These are phyloP conservation scores for Slavum lentiscoides DNA, from an alignment of 2,888 invertebrate species.

Conservation along the genomic window DNA sequence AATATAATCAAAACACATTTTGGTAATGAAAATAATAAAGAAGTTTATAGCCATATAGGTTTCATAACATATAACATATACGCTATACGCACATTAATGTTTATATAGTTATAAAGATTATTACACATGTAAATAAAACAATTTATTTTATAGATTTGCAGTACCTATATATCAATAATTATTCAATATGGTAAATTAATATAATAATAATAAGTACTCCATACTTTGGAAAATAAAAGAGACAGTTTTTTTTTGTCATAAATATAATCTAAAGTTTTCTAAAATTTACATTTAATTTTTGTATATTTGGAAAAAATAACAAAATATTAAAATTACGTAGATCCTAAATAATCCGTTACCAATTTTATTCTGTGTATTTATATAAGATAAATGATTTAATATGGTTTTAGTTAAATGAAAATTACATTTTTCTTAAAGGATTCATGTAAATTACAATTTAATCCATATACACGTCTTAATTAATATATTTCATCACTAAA, in stretches of 20 bases:
- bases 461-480: slow-evolving; percentile 1
- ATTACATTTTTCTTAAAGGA: background rate
- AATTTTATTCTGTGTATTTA: background rate
- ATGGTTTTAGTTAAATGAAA: background rate
- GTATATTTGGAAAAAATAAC: background rate
- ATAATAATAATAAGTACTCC: slow-evolving; percentile 11
- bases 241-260: slow-evolving; percentile 6
- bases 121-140: background rate
- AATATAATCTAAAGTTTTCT: background rate
- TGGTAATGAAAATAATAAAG: too few relatives aligned
- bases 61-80: background rate
- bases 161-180: slow-evolving; percentile 3
- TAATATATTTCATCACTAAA: background rate
- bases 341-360: slow-evolving; percentile 2
- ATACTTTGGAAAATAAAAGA: background rate
- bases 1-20: too few relatives aligned
- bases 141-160: slow-evolving; percentile 2
- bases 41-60: background rate
- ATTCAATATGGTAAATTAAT: slow-evolving; percentile 9
- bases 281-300: slow-evolving; percentile 14
- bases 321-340: background rate
- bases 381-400: background rate
- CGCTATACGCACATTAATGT: background rate
- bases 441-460: slow-evolving; percentile 1
- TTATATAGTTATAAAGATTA: background rate